A percentile compares a stretch with the other conserved stretches of the same genome.
These are phyloP conservation scores for Glomeris maerens DNA, from an alignment of 1,140 invertebrate genomes.

Conservation along the genomic window DNA sequence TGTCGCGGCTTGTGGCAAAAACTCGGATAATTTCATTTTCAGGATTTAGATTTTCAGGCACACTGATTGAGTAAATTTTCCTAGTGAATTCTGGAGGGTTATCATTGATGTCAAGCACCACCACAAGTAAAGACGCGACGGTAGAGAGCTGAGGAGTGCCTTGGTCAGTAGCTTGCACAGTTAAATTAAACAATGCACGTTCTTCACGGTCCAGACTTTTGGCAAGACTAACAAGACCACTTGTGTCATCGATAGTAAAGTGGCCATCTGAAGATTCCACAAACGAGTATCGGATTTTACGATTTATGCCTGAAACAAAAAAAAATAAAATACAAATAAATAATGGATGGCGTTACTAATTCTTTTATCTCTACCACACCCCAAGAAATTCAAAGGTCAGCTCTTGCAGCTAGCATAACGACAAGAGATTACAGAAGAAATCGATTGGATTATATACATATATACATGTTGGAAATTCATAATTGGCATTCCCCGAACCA, in stretches of 20 bases:
- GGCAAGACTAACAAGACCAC: conserved; percentile 65
- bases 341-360: no score
- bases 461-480: not conserved
- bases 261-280: conserved; percentile 48
- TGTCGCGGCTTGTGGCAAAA: conserved; percentile 77
- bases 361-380: no score
- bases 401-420: no score
- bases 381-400: no score
- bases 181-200: conserved; percentile 64
- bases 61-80: conserved; percentile 53
- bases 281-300: conserved; percentile 67
- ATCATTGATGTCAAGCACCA: conserved; percentile 72
- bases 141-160: conserved; percentile 51
- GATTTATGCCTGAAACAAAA: conserved; percentile 49
- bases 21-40: conserved; percentile 65
- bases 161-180: conserved; percentile 62
- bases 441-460: not conserved
- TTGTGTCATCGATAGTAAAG: conserved; percentile 57
- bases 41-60: conserved; percentile 52
- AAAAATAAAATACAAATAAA: conserved; percentile 5
- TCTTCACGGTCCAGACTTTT: conserved; percentile 74
- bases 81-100: conserved; percentile 83
- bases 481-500: no score
- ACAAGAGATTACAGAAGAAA: no score
- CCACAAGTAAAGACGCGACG: conserved; percentile 44